Percentiles rank a stretch among this genome's conserved stretches.
Evolutionary conservation across 2,797 vertebrate genomes (phyloP).

Genomic region (Chanos chanos): DNA sequence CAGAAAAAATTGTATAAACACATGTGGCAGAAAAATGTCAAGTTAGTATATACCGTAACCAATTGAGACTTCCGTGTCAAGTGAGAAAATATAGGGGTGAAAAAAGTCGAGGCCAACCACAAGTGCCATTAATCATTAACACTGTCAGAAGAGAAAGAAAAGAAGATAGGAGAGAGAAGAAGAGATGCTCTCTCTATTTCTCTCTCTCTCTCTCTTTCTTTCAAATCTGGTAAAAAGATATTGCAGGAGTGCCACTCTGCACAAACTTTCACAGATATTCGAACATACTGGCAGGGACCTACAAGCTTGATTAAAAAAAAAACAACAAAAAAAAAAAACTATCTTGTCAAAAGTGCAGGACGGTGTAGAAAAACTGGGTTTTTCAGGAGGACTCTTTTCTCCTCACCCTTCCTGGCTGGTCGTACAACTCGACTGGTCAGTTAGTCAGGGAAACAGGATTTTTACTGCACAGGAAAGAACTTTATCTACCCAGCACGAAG

Average conservation of each 20-base stretch:
- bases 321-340: no score
- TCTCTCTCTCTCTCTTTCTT: conserved; percentile 44
- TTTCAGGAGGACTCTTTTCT: conserved; percentile 58
- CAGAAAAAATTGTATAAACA: conserved; percentile 69
- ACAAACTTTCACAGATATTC: conserved; percentile 1
- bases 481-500: conserved; percentile 98
- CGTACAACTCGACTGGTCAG: conserved; percentile 78
- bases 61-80: conserved; percentile 71
- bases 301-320: no score
- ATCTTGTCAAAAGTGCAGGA: conserved; percentile 41
- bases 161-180: conserved; percentile 75
- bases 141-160: conserved; percentile 70
- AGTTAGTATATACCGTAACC: conserved; percentile 68
- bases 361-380: conserved; percentile 46
- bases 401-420: conserved; percentile 85
- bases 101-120: conserved; percentile 71
- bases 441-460: conserved; percentile 94
- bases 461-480: conserved; percentile 96
- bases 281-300: conserved; percentile 2
- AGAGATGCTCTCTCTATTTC: no score
- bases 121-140: conserved; percentile 70
- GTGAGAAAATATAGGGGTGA: conserved; percentile 68
- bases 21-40: conserved; percentile 58
- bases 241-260: conserved; percentile 40
- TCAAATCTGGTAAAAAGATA: conserved; percentile 69